Base-by-base conservation (phyloP, 2,113 vertebrate species). In the Onychorhynchus coronatus region DNA sequence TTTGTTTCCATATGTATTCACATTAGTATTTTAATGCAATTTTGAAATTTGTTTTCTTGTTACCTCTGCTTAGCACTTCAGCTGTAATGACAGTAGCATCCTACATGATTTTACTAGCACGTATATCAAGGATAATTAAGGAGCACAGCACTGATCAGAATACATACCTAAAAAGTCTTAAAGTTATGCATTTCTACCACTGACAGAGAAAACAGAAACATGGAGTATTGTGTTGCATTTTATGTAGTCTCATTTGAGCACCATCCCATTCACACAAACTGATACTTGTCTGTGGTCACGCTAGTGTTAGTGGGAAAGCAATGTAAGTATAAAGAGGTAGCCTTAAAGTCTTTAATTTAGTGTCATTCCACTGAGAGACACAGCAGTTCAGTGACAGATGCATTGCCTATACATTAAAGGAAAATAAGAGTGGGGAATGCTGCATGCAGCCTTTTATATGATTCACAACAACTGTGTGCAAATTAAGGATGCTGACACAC, bases 401-500 rank as follows among this genome's bases (percentile, higher is more conserved):
- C 4, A 1, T 20, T 75, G 12, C n/a, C 11, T 62, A 22, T 31
- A 42, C 17, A 4, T 55, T 37, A 31, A 24, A 47, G 28, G 39
- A 47, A 63, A n/a, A 47, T 28, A 44, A 27, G 72, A n/a, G 28
- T 10, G 8, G 11, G 49, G 46, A 41, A 20, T 72, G 79, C 75
- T 90, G 22, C 13, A 0, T 28, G 67, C 37, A 91, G 42, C 41
- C 41, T 13, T 0, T 53, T 50, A 6, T 0, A 0, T 20, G 42
- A 22, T 35, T 70, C 28, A 20, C 4, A 3, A n/a, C 39, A 49
- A 22, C 53, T 56, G 7, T n/a, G 20, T 67, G 66, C 41, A 65
- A 76, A 44, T 30, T 56, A 42, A 55, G 33, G 66, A 59, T 2
- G 3, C 0, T 2, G n/a, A 19, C 27, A 46, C 27, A 5, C 39